Evolutionary conservation across 92 coral and sea anemone species (phyloP).

Genomic region (Porites rus): DNA sequence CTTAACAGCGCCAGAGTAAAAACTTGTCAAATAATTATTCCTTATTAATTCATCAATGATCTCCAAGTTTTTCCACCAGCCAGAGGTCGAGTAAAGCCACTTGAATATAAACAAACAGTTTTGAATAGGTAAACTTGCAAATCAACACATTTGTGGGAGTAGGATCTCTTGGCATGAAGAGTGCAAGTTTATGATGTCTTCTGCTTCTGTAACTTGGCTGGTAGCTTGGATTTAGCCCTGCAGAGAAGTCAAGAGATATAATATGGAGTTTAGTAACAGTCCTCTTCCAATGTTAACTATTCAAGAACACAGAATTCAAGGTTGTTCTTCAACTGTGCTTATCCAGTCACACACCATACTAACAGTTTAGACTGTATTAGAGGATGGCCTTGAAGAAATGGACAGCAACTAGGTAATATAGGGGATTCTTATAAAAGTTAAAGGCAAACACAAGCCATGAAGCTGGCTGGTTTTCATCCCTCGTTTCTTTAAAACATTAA

Average conservation of each 20-base stretch:
- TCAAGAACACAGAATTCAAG: too few species aligned
- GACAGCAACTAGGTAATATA: too few species aligned
- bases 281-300: too few species aligned
- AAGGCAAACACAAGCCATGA: too few species aligned
- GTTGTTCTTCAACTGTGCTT: too few species aligned
- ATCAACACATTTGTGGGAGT: not conserved
- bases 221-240: constrained; percentile 93
- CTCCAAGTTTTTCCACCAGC: constrained; percentile 12
- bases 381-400: too few species aligned
- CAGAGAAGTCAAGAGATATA: not conserved
- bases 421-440: too few species aligned
- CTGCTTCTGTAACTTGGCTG: constrained; percentile 92
- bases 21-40: constrained; percentile 21
- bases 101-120: not conserved
- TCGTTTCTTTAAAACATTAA: too few species aligned
- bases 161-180: not conserved
- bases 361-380: too few species aligned
- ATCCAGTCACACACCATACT: too few species aligned
- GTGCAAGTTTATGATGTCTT: constrained; percentile 70
- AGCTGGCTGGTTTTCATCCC: too few species aligned
- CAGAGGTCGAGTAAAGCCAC: not conserved
- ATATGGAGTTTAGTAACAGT: not conserved
- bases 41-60: not conserved
- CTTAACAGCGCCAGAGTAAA: not conserved
- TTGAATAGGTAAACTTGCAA: constrained; percentile 1